These are phyloP conservation scores for Parotia lawesii DNA, from an alignment of 2,113 vertebrate species.

Conservation along the genomic window DNA sequence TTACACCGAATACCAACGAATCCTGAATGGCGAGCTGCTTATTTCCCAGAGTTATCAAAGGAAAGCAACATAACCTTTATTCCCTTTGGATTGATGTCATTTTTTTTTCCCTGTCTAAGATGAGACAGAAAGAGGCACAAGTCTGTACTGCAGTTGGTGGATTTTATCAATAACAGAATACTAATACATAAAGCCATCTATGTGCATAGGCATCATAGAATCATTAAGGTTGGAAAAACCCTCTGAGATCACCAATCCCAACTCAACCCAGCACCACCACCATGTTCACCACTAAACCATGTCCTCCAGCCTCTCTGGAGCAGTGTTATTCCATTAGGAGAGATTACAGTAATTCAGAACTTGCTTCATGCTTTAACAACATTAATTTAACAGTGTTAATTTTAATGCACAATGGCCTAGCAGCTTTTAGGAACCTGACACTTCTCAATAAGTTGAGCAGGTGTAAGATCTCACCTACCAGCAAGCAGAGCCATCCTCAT, in stretches of 20 bases:
- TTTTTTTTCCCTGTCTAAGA: not conserved
- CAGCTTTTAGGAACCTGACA: not conserved
- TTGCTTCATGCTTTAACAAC: not conserved
- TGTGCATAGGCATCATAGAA: not conserved
- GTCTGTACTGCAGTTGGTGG: not conserved
- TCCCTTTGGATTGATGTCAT: not conserved
- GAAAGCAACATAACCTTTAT: not conserved
- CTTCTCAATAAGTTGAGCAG: not conserved
- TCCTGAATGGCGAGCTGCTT: not conserved
- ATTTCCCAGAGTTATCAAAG: slow-evolving; percentile 9
- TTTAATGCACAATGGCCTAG: not conserved
- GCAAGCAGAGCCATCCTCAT: not conserved
- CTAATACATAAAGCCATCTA: not conserved
- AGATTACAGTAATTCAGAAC: not conserved
- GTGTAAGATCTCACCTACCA: not conserved
- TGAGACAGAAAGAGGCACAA: not conserved
- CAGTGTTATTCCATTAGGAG: not conserved
- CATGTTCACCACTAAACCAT: not conserved
- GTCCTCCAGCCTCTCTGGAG: not conserved
- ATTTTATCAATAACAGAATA: not conserved
- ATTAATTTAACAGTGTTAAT: not conserved
- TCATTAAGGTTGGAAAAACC: not conserved
- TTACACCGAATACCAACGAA: not conserved
- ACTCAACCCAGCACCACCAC: not conserved
- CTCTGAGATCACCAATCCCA: not conserved